Evolutionary conservation across 1,140 invertebrate species (phyloP).

Genomic region (Ylistrum balloti): DNA sequence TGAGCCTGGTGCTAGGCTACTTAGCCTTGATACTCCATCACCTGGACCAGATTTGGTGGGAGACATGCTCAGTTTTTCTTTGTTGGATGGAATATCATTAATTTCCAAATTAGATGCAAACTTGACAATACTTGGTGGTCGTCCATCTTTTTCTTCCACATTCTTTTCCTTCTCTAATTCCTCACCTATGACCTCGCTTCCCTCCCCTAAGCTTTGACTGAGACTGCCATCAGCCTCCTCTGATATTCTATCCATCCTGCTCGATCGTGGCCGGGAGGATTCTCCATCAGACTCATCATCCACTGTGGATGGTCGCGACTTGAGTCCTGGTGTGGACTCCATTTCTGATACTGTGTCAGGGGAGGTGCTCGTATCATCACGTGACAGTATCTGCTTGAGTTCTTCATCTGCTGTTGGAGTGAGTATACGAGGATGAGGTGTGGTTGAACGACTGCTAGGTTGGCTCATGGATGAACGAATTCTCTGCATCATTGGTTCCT

Average conservation of each 20-base stretch:
- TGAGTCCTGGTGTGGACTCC: slow-evolving; percentile 52
- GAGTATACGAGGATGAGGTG: slow-evolving; percentile 61
- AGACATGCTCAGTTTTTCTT: slow-evolving; percentile 56
- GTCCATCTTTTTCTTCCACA: slow-evolving; percentile 53
- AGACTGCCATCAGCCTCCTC: slow-evolving; percentile 21
- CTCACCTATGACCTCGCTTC: slow-evolving; percentile 31
- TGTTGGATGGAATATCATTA: slow-evolving; percentile 61
- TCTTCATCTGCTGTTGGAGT: slow-evolving; percentile 76
- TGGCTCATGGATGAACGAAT: slow-evolving; percentile 64
- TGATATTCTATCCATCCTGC: slow-evolving; percentile 50
- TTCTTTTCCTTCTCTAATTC: slow-evolving; percentile 48
- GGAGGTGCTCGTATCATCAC: slow-evolving; percentile 60
- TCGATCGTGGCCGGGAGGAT: slow-evolving; percentile 43
- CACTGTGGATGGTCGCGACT: slow-evolving; percentile 61
- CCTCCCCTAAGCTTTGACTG: slow-evolving; percentile 41
- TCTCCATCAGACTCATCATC: slow-evolving; percentile 58
- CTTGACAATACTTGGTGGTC: slow-evolving; percentile 67
- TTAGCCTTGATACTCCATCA: slow-evolving; percentile 59
- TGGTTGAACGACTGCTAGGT: slow-evolving; percentile 55
- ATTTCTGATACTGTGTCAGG: slow-evolving; percentile 34
- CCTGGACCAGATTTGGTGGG: slow-evolving; percentile 59
- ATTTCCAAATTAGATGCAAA: slow-evolving; percentile 66
- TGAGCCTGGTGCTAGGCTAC: slow-evolving; percentile 58
- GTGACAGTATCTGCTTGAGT: slow-evolving; percentile 69
- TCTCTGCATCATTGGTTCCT: slow-evolving; percentile 65